Percentiles rank a stretch among this genome's conserved stretches.
These are phyloP conservation scores for Aurelia sp. DNA, from an alignment of 30 jellyfish, hydroid and myxozoan genomes.

Conservation along the genomic window DNA sequence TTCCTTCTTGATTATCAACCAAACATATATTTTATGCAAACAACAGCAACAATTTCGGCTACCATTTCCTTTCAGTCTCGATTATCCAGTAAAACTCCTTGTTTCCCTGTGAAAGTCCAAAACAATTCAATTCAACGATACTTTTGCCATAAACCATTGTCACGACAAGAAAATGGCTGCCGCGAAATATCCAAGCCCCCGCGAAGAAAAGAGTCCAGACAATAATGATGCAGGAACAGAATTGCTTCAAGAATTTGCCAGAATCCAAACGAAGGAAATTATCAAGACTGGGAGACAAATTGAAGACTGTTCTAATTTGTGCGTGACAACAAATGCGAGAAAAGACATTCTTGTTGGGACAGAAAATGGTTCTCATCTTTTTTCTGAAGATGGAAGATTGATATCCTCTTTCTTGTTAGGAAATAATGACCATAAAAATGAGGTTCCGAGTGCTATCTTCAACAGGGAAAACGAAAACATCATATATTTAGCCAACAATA, in stretches of 20 bases:
- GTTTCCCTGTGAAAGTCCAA: background rate
- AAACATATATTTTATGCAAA: too few species aligned
- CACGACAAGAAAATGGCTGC: background rate
- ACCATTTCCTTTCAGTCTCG: too few species aligned
- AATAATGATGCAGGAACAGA: too few species aligned
- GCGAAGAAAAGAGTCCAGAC: background rate
- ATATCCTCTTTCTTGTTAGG: slow-evolving; percentile 11
- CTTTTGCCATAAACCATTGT: background rate
- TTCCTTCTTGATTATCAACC: too few species aligned
- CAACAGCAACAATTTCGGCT: too few species aligned
- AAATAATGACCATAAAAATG: slow-evolving; percentile 3
- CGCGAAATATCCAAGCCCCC: background rate
- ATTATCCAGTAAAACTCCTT: background rate
- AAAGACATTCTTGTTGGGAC: slow-evolving; percentile 82
- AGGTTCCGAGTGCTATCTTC: slow-evolving; percentile 67
- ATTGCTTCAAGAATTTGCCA: too few species aligned
- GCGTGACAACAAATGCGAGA: slow-evolving; percentile 25
- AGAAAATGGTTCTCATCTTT: slow-evolving; percentile 77
- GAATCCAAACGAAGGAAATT: too few species aligned
- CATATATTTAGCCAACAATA: slow-evolving; percentile 52
- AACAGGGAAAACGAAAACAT: slow-evolving; percentile 15
- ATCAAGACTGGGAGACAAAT: background rate
- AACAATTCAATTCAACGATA: background rate
- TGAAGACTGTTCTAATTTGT: slow-evolving; percentile 47
- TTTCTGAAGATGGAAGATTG: slow-evolving; percentile 32